These are phyloP conservation scores for Lethenteron camtschaticum DNA, from an alignment of 2,113 vertebrate genomes.

Conservation along the genomic window DNA sequence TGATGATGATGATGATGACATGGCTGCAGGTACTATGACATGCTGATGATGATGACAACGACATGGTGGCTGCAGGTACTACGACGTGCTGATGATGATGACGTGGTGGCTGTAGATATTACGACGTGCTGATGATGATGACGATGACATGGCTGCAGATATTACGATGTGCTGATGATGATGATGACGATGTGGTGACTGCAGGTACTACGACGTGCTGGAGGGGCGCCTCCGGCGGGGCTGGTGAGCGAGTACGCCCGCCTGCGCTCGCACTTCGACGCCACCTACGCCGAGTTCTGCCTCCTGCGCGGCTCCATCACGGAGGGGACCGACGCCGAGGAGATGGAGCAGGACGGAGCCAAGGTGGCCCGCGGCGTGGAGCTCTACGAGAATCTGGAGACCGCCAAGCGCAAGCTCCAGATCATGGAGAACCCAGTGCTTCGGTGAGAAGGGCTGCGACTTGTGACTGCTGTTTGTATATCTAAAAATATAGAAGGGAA, in stretches of 20 bases:
- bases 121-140: constrained; percentile 34
- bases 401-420: constrained; percentile 52
- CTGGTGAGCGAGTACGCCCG: constrained; percentile 49
- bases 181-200: constrained; percentile 6
- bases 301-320: constrained; percentile 37
- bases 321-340: constrained; percentile 35
- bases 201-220: constrained; percentile 69
- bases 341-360: constrained; percentile 34
- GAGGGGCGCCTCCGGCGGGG: constrained; percentile 57
- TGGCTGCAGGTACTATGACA: too few relatives aligned
- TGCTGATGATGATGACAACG: not conserved
- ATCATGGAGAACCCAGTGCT: constrained; percentile 76
- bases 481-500: too few relatives aligned
- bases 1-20: too few relatives aligned
- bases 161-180: too few relatives aligned
- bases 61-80: too few relatives aligned
- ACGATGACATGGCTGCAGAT: too few relatives aligned
- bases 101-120: constrained; percentile 32
- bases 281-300: constrained; percentile 43
- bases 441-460: constrained; percentile 21
- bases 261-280: constrained; percentile 37
- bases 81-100: not conserved
- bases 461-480: too few relatives aligned
- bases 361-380: constrained; percentile 32
- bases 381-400: constrained; percentile 54